phyloP scores from a whole-genome alignment of 2,888 invertebrate species.

The Melieria crassipennis region DNA sequence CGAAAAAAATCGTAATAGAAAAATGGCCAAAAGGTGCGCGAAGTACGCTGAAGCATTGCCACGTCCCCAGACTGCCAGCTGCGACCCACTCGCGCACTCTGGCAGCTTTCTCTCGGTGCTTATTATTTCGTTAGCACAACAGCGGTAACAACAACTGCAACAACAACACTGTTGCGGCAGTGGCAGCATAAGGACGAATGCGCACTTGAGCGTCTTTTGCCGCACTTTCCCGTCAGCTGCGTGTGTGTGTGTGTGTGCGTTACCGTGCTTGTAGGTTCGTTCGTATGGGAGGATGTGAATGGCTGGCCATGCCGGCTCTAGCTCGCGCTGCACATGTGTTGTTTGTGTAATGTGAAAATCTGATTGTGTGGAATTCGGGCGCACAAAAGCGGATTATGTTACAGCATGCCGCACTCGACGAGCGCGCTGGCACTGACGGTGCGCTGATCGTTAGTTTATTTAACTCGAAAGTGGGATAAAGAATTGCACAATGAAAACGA shows the following conservation, averaged over 20 bases:
- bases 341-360: constrained; percentile 9
- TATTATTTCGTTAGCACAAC: constrained; percentile 5
- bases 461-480: constrained; percentile 45
- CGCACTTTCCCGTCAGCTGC: neutral
- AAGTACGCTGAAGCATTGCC: neutral
- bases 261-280: neutral
- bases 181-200: constrained; percentile 10
- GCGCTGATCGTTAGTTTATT: constrained; percentile 56
- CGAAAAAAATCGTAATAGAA: constrained; percentile 9
- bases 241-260: neutral
- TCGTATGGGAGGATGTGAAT: neutral
- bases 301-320: neutral
- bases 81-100: neutral
- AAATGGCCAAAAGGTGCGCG: neutral
- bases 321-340: no score
- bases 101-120: neutral
- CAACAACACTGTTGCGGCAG: no score
- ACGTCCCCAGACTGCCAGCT: neutral
- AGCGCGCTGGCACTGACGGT: constrained; percentile 24
- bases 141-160: no score
- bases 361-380: constrained; percentile 1
- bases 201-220: neutral
- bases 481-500: no score
- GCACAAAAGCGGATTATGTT: constrained; percentile 41
- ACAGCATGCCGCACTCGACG: neutral